Evolutionary conservation across 2,888 invertebrate species (phyloP).

Genomic region (Eristalinus aeneus): DNA sequence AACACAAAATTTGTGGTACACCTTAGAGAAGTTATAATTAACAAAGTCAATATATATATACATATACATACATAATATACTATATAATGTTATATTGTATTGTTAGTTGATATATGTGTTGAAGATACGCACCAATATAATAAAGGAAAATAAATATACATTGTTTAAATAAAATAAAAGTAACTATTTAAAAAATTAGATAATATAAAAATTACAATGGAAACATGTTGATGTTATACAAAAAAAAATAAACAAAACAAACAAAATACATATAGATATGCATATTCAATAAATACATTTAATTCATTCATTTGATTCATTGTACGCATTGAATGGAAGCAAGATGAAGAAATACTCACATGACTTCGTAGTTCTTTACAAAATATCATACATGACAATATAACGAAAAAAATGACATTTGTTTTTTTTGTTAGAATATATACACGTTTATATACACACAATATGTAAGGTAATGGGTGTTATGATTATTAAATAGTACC

Average conservation of each 20-base stretch:
- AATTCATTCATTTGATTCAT: conserved; percentile 33
- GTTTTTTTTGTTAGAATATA: conserved; percentile 62
- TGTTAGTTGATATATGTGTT: conserved; percentile 34
- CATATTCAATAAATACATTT: conserved; percentile 16
- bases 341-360: conserved; percentile 3
- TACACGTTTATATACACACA: conserved; percentile 40
- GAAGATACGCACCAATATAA: conserved; percentile 58
- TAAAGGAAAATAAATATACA: conserved; percentile 32
- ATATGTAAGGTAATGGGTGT: conserved; percentile 55
- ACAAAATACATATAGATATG: conserved; percentile 14
- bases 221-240: conserved; percentile 29
- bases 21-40: conserved; percentile 20
- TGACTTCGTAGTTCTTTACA: conserved; percentile 46
- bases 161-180: conserved; percentile 35
- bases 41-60: conserved; percentile 12
- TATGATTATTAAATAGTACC: conserved; percentile 38
- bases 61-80: conserved; percentile 19
- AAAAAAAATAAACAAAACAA: no score
- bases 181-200: conserved; percentile 14
- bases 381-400: conserved; percentile 69
- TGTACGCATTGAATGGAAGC: conserved; percentile 23
- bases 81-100: conserved; percentile 39
- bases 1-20: conserved; percentile 19
- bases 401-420: conserved; percentile 30
- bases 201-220: conserved; percentile 17